Conservation (phyloP, 2,113 vertebrate genomes). For the Camelus dromedarius region DNA sequence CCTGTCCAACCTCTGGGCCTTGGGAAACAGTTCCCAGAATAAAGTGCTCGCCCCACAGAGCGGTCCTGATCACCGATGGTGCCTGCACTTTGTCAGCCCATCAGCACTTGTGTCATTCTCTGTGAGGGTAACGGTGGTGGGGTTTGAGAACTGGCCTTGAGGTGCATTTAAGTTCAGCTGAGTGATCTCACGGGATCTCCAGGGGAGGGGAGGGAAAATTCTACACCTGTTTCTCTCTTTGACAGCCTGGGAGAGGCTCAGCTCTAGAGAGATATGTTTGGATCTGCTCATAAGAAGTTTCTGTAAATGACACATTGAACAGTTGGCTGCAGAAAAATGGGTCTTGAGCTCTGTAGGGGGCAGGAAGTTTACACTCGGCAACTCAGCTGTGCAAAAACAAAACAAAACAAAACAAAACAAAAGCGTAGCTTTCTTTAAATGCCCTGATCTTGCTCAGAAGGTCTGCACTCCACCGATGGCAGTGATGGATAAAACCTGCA, state of each 20-base stretch:
- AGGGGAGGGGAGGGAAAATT: neutral
- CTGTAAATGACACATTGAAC: neutral
- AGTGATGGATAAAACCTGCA: neutral
- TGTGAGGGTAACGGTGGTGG: neutral
- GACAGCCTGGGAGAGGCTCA: neutral
- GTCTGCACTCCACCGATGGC: neutral
- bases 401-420: neutral
- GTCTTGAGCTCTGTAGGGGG: neutral
- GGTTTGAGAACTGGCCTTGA: rapidly evolving
- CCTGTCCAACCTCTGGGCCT: neutral
- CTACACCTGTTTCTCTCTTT: neutral
- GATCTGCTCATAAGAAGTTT: neutral
- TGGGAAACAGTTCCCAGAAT: neutral
- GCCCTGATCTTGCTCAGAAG: neutral
- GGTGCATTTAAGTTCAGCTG: neutral
- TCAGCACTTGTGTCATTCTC: neutral
- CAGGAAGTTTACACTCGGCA: neutral
- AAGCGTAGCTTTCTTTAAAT: neutral
- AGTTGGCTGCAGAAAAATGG: neutral
- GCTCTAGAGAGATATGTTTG: neutral
- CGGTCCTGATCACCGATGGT: neutral
- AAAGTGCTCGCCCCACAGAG: neutral
- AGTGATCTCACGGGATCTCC: neutral
- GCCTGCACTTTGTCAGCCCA: no score
- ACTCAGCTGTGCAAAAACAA: neutral